These are phyloP conservation scores for Drosophila lutescens DNA, from an alignment of 2,888 invertebrate species.

Conservation along the genomic window DNA sequence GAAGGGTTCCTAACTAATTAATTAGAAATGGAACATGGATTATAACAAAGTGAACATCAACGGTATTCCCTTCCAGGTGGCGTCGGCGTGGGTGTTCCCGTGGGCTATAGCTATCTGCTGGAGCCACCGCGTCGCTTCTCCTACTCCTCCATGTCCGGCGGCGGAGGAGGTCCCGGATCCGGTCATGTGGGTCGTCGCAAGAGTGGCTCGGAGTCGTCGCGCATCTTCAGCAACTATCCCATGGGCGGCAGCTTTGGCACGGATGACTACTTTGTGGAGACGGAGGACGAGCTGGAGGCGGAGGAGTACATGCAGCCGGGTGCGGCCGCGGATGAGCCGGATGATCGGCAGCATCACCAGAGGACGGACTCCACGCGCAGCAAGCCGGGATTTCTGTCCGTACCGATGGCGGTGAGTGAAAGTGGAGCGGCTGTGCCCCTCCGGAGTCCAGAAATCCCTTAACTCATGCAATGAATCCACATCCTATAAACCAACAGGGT, in stretches of 20 bases:
- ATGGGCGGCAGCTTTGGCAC: slow-evolving; percentile 84
- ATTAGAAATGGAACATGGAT: neutral
- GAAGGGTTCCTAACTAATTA: neutral
- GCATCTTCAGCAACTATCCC: slow-evolving; percentile 84
- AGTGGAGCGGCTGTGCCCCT: neutral
- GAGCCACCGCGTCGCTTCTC: slow-evolving; percentile 88
- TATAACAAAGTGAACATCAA: neutral
- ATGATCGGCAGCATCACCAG: slow-evolving; percentile 55
- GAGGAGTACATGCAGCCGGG: slow-evolving; percentile 85
- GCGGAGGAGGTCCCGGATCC: slow-evolving; percentile 81
- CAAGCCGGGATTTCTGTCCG: slow-evolving; percentile 83
- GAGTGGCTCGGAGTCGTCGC: slow-evolving; percentile 87
- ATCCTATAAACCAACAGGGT: slow-evolving; percentile 63
- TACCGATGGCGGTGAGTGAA: slow-evolving; percentile 83
- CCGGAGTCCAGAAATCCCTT: neutral
- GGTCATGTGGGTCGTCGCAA: slow-evolving; percentile 84
- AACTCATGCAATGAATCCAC: neutral
- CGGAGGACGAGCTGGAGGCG: slow-evolving; percentile 84
- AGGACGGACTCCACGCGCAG: slow-evolving; percentile 83
- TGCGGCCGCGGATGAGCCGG: slow-evolving; percentile 62
- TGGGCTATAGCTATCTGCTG: slow-evolving; percentile 89
- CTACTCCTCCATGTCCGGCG: slow-evolving; percentile 82
- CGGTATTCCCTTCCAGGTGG: slow-evolving; percentile 82
- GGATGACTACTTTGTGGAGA: slow-evolving; percentile 84
- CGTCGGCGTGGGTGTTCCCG: slow-evolving; percentile 86